Evolutionary conservation across 2,113 vertebrate genomes (phyloP), one percentile per base, ranked within the genome.

Genomic region (Crotalus horridus): DNA sequence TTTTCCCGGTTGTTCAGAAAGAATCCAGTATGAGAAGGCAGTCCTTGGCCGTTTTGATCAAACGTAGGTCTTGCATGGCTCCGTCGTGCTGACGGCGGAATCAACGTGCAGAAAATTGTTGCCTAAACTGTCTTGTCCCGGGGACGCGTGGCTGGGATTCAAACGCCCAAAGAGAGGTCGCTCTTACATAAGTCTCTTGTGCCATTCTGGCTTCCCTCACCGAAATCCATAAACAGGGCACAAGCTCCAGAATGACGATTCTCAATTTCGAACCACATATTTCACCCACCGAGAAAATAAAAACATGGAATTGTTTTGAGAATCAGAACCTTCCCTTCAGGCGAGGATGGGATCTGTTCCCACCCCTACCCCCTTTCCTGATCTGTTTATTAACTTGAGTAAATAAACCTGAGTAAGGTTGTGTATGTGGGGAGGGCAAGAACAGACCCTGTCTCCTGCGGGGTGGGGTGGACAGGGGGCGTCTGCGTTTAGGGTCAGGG

Each of bases 311-410:
- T 58, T 3, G 93, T 91, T 59, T 94, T 85, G 51, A 91, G 92
- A 96, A 94, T 97, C 97, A 97, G 97, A 98, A 97, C 97, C 97
- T 98, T 96, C 97, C 97, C 97, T 95, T 97, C 97, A 98, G 33
- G 33, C 97, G 20, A 17, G 43, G 33, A 11, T 2, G 21, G 51
- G 89, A 26, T 26, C 89, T 88, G 89, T 97, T 93, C 97, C 93
- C 56, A 5, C 98, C 97, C 98, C 48, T 98, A 98, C 97, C 98
- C 98, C 96, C 95, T 96, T 95, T 97, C 96, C 96, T 95, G 95
- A 97, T 94, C 95, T 97, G 97, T 81, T 69, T 69, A 69, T 69
- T 97, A 96, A 95, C 95, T 95, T 92, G 96, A 97, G 96, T 95
- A 97, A 97, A 92, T 69, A 56, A 46, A 56, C 20, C 56, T 13